A percentile compares a stretch with the other conserved stretches of the same genome.
Conservation (phyloP, 2,797 vertebrate species). For the Peromyscus nudipes region DNA sequence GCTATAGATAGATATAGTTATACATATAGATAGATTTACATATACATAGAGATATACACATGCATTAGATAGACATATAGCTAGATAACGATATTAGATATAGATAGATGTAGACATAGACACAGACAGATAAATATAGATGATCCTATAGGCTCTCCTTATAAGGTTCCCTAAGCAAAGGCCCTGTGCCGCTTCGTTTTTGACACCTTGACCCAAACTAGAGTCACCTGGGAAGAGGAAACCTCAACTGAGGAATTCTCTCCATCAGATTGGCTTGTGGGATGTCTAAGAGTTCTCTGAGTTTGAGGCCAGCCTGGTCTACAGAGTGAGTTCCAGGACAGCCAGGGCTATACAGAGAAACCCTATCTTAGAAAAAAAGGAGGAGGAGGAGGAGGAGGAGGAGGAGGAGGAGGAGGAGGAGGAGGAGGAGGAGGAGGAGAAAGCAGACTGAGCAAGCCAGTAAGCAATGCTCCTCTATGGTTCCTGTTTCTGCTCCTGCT, state of each 20-base stretch:
- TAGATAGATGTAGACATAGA: neutral
- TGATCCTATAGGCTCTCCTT: neutral
- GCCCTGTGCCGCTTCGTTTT: neutral
- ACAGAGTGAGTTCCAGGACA: neutral
- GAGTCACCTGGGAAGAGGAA: neutral
- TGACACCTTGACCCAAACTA: neutral
- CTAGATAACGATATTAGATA: neutral
- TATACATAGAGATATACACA: too few relatives aligned
- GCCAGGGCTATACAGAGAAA: neutral
- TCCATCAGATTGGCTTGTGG: neutral
- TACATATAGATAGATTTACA: neutral
- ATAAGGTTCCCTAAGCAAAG: neutral
- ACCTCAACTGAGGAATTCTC: neutral
- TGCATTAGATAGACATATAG: neutral
- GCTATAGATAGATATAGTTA: neutral
- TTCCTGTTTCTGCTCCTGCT: neutral
- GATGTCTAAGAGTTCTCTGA: neutral
- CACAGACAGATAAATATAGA: neutral
- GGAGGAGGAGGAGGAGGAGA: too few relatives aligned
- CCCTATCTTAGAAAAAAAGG: neutral
- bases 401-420: neutral
- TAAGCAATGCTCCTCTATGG: neutral
- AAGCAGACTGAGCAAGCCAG: neutral
- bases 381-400: neutral
- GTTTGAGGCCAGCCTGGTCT: neutral